These are phyloP conservation scores for Pelagia noctiluca DNA, from an alignment of 30 jellyfish, hydroid and myxozoan genomes.

Conservation along the genomic window DNA sequence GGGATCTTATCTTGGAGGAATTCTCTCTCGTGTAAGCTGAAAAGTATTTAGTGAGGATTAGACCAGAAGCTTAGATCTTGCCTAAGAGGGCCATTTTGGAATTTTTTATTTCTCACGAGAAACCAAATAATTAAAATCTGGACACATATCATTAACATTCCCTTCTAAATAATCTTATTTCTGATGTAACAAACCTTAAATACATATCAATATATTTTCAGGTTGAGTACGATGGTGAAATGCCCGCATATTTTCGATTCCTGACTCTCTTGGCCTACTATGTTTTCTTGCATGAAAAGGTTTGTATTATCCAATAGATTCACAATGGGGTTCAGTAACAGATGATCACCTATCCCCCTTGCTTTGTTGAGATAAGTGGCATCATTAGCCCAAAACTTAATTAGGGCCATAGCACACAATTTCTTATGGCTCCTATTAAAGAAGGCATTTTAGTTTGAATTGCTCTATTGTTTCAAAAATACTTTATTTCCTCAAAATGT, in stretches of 20 bases:
- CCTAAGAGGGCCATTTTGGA: too few relatives aligned
- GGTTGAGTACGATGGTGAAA: constrained; percentile 75
- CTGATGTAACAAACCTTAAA: too few relatives aligned
- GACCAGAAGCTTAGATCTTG: too few relatives aligned
- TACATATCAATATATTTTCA: not conserved
- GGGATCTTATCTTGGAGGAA: too few relatives aligned
- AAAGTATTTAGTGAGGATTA: too few relatives aligned
- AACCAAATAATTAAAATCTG: too few relatives aligned
- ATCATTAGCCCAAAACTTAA: not conserved
- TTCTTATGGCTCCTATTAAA: not conserved
- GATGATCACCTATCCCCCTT: not conserved
- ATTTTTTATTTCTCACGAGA: too few relatives aligned
- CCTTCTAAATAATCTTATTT: not conserved
- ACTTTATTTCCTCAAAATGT: not conserved
- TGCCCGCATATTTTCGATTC: constrained; percentile 91
- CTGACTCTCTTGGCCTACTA: constrained; percentile 81
- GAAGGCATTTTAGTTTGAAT: not conserved
- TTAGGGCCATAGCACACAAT: not conserved
- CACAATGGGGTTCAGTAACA: not conserved
- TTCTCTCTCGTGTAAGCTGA: too few relatives aligned
- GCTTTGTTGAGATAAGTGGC: not conserved
- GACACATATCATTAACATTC: not conserved
- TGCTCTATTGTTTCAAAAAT: not conserved
- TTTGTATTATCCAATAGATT: not conserved
- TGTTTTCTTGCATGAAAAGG: constrained; percentile 89